Base-by-base conservation (phyloP, 1,140 invertebrate genomes). In the Carcinoscorpius rotundicauda region DNA sequence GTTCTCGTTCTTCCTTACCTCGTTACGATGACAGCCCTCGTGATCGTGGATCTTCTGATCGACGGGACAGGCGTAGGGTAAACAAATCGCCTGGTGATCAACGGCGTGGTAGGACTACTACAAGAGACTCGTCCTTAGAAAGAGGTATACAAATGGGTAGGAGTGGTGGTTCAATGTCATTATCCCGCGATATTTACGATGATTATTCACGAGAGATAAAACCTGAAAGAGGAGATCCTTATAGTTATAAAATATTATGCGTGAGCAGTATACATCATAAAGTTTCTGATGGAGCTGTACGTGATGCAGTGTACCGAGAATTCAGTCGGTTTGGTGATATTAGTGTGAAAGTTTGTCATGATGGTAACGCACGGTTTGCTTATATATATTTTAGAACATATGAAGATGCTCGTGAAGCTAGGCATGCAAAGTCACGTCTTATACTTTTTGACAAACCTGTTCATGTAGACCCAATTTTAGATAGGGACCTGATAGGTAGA, bases 291-390 rank as follows among this genome's bases (percentile, higher is more conserved):
- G 89, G 92, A 73, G 85, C 91, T 61, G 85, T 98, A 58, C 91
- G 93, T 75, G 93, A 97, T 72, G 91, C 89, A 1, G 77, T 98
- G 5, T 93, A 93, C 72, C 81, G 91, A 60, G 94, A 98, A 74
- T 98, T 94, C 75, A 93, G 93, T 75, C 93, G 94, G 72, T 98
- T 89, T 76, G 94, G 94, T 49, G 94, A 97, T 73, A 87, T 97
- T 66, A 95, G 88, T 72, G 92, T 98, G 49, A 87, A 93, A 73
- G 84, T 98, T 59, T 86, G 89, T 3, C 88, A 94, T 72, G 75
- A 75, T 62, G 75, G 72, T 63, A 92, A 95, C 71, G 92, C 97
- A 73, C 79, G 93, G 52, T 86, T 98, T 5, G 94, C 93, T 0
- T 98, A 97, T 77, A 87, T 97, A 5, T 97, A 94, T 79, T 98